A percentile compares a stretch with the other conserved stretches of the same genome.
These are phyloP conservation scores for Sebastes iracundus DNA, from an alignment of 2,797 vertebrate genomes.

Conservation along the genomic window DNA sequence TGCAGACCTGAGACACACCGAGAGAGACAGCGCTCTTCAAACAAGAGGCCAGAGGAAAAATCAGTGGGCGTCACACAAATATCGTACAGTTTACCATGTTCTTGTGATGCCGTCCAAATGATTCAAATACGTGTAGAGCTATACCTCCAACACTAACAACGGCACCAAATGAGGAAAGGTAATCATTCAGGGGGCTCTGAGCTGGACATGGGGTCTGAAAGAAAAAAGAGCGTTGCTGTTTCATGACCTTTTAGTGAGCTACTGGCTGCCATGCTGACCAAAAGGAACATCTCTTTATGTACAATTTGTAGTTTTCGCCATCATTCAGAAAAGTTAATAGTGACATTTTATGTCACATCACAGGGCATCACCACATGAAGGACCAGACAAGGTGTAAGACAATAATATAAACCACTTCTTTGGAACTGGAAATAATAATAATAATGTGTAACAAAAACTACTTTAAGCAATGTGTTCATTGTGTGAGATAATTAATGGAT, in stretches of 20 bases:
- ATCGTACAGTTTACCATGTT: neutral
- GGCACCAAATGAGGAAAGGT: neutral
- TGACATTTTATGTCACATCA: neutral
- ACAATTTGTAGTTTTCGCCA: neutral
- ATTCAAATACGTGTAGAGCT: neutral
- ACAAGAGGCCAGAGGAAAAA: no score
- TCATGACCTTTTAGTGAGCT: neutral
- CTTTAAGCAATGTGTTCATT: no score
- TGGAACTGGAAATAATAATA: neutral
- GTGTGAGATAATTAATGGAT: neutral
- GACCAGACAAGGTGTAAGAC: neutral
- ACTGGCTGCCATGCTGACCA: neutral
- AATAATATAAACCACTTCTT: neutral
- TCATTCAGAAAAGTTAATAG: neutral
- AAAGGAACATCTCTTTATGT: neutral
- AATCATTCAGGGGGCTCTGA: neutral
- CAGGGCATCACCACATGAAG: neutral
- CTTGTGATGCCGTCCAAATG: neutral
- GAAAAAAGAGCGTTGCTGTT: neutral
- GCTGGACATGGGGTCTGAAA: neutral
- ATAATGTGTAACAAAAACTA: neutral
- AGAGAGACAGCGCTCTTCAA: no score
- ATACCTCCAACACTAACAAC: neutral
- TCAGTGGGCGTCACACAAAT: neutral
- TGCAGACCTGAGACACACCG: neutral